A percentile compares a stretch with the other conserved stretches of the same genome.
Conservation (phyloP, 35 echinoderm and acorn worm genomes). For the Apostichopus japonicus region DNA sequence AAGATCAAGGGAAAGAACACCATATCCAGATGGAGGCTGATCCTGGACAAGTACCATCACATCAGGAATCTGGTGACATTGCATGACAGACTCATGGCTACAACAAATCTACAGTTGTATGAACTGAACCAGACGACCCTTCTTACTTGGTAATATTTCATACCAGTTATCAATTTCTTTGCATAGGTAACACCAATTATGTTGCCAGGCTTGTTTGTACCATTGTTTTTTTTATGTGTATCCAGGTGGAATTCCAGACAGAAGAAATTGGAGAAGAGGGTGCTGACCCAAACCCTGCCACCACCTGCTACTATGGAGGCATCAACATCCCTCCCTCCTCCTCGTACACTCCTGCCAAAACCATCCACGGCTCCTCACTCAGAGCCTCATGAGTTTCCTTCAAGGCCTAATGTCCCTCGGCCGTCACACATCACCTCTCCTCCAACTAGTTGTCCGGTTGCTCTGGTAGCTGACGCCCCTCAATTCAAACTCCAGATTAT, state of each 20-base stretch:
- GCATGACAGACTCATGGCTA: not conserved
- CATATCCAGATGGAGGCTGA: not conserved
- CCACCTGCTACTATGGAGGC: not conserved
- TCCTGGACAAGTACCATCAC: slow-evolving; percentile 7
- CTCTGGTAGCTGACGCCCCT: not conserved
- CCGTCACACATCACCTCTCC: not conserved
- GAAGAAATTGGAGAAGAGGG: slow-evolving; percentile 6
- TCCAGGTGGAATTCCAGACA: not conserved
- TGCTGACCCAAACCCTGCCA: not conserved
- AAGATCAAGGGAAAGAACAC: not conserved
- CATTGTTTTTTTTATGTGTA: not conserved
- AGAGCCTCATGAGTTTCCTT: not conserved
- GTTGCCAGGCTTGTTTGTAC: not conserved
- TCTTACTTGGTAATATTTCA: not conserved
- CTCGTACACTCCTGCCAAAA: not conserved
- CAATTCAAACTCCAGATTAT: not conserved
- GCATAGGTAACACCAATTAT: not conserved
- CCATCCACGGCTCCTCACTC: not conserved
- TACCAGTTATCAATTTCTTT: not conserved
- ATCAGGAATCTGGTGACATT: not conserved
- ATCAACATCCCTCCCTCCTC: not conserved
- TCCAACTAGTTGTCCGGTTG: not conserved
- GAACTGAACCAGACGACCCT: not conserved
- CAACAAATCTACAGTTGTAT: not conserved
- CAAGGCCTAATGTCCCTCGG: not conserved